A percentile compares a stretch with the other conserved stretches of the same genome.
Evolutionary conservation across 30 jellyfish, hydroid and myxozoan genomes (phyloP).

Genomic region (Aurelia sp.): DNA sequence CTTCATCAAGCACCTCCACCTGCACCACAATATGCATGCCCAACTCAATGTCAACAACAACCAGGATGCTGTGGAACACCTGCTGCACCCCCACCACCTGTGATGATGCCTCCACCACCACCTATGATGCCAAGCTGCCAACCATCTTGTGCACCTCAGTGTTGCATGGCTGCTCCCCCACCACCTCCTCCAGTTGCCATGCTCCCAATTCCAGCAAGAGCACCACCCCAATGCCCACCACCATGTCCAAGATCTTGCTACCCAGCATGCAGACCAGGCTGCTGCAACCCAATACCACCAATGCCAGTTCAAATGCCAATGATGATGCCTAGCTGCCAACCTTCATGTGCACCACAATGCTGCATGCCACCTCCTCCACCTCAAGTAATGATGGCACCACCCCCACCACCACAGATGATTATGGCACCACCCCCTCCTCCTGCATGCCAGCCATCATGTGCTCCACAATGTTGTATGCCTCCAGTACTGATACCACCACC

Average conservation of each 20-base stretch:
- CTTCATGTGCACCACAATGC: constrained; percentile 94
- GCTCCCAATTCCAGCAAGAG: constrained; percentile 86
- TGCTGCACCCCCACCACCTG: constrained; percentile 80
- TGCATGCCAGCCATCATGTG: constrained; percentile 92
- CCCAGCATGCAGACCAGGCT: constrained; percentile 85
- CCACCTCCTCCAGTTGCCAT: constrained; percentile 80
- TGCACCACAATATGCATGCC: constrained; percentile 81
- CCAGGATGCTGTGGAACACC: constrained; percentile 94
- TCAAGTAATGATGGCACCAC: constrained; percentile 64
- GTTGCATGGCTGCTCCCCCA: constrained; percentile 83
- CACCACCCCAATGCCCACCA: constrained; percentile 93
- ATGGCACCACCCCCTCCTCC: constrained; percentile 89
- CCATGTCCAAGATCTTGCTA: constrained; percentile 81
- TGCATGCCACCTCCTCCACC: constrained; percentile 77
- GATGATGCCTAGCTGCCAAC: constrained; percentile 84
- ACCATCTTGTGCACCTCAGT: constrained; percentile 94
- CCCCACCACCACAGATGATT: constrained; percentile 73
- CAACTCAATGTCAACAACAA: constrained; percentile 84
- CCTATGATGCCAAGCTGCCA: constrained; percentile 88
- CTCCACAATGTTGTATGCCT: constrained; percentile 93
- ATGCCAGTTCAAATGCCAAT: constrained; percentile 74
- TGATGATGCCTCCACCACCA: constrained; percentile 90
- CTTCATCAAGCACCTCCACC: constrained; percentile 71
- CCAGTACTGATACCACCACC: constrained; percentile 83
- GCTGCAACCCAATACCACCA: constrained; percentile 87